Conservation (phyloP, 2,888 invertebrate genomes). For the Maniola hyperantus region DNA sequence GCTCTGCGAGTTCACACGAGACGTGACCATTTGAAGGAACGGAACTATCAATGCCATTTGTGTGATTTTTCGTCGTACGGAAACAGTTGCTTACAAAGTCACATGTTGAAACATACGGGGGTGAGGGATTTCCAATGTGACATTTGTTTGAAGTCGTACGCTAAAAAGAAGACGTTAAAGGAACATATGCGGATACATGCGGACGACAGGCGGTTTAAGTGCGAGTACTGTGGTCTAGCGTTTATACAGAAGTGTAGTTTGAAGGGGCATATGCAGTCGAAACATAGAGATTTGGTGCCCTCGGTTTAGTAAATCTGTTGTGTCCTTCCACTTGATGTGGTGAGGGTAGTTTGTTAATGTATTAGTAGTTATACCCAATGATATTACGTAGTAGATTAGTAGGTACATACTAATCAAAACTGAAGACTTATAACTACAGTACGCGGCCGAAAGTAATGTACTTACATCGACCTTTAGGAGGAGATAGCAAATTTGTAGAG, state of each 20-base stretch:
- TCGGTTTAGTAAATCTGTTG: background rate
- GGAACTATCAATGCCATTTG: constrained; percentile 43
- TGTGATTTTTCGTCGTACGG: constrained; percentile 48
- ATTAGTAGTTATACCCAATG: background rate
- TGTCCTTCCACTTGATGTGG: background rate
- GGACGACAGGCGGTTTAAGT: constrained; percentile 43
- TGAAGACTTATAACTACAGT: no score
- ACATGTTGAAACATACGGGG: constrained; percentile 59
- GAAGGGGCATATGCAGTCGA: constrained; percentile 43
- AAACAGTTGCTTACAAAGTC: constrained; percentile 54
- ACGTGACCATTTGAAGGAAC: constrained; percentile 41
- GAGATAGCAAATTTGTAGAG: no score
- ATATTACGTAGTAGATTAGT: no score
- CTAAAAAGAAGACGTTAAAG: constrained; percentile 42
- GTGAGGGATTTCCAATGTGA: constrained; percentile 50
- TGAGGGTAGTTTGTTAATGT: background rate
- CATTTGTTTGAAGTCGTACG: constrained; percentile 54
- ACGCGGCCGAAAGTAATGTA: no score
- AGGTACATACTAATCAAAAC: no score
- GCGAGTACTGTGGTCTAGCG: constrained; percentile 42
- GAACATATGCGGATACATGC: constrained; percentile 46
- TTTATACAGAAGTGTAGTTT: constrained; percentile 47
- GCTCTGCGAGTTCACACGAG: constrained; percentile 46
- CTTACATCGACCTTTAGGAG: no score
- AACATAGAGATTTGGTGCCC: constrained; percentile 35